Evolutionary conservation across 2,797 vertebrate species (phyloP), one percentile per base, ranked within the genome.

Genomic region (Oceanodroma leucorhoa): DNA sequence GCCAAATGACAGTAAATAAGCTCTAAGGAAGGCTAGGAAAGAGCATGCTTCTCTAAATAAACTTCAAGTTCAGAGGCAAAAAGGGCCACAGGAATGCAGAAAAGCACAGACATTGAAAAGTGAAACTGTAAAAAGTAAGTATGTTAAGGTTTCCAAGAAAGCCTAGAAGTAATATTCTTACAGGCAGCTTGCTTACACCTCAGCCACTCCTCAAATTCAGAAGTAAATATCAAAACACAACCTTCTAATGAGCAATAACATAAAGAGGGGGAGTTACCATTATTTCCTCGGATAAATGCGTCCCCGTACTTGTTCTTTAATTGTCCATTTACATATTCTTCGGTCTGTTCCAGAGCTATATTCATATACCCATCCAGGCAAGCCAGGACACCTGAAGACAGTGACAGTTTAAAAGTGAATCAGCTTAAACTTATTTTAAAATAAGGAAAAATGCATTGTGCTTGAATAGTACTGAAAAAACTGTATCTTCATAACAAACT

Each of bases 341-440:
- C 99, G 2, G 99, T 99, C 98, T 99, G 99, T 96, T 99, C 99
- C 93, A 99, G 98, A 75, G 99, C 99, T 81, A 99, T 99, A 94
- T 99, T 99, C 99, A 99, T 99, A 96, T 99, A 99, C 10, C 99
- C 99, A 96, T 99, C 99, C 95, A 99, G 97, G 93, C 99, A 99
- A 83, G 99, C 99, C 95, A 99, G 98, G 71, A 99, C 99, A 97
- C 99, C 99, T 99, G 95, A 8, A 96, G 66, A 86, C 17, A 93
- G 72, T 5, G 70, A 70, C 10, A 76, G n/a, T 48, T 87, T 62
- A 78, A 50, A 92, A 85, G 45, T 51, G 6, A 90, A 71, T 54
- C 22, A 43, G 23, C 19, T 78, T 55, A 34, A 89, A 76, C 17
- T 72, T 65, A 11, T 17, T 51, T 88, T 41, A 67, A 94, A 88